Conservation (phyloP, 2,113 vertebrate species). For the Sitta europaea region DNA sequence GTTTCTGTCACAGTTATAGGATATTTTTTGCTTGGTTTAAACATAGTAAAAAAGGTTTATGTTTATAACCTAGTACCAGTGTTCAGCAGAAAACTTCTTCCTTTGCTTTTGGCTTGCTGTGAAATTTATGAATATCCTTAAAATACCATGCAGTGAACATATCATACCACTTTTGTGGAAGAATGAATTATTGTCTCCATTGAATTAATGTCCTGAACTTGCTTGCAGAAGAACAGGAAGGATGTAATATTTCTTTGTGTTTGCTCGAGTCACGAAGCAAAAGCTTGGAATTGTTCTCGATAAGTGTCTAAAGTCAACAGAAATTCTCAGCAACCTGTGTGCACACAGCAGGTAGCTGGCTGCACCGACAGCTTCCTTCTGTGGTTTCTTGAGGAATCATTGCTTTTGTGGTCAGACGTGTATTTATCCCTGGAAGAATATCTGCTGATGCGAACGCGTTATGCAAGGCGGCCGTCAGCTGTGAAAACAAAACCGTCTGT, state of each 20-base stretch:
- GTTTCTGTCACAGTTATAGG: not conserved
- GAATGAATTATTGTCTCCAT: not conserved
- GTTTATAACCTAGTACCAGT: not conserved
- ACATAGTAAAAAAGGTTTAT: not conserved
- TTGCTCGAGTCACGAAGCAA: not conserved
- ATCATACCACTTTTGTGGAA: not conserved
- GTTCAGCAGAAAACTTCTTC: not conserved
- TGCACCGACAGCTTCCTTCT: not conserved
- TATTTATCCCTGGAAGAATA: constrained; percentile 19
- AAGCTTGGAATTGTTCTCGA: not conserved
- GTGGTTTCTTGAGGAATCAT: not conserved
- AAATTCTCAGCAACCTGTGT: not conserved
- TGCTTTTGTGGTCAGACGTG: not conserved
- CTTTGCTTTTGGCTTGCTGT: not conserved
- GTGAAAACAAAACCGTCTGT: constrained; percentile 21
- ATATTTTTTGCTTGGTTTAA: not conserved
- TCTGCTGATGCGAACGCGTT: constrained; percentile 14
- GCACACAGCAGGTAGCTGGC: not conserved
- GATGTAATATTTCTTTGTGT: not conserved
- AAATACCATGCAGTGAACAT: not conserved
- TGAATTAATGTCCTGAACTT: not conserved
- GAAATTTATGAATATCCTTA: not conserved
- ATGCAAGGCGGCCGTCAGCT: not conserved
- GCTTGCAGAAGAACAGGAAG: not conserved
- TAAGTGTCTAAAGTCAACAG: not conserved